Evolutionary conservation across 2,113 vertebrate species (phyloP).

Genomic region (Thalassarche chlororhynchos): DNA sequence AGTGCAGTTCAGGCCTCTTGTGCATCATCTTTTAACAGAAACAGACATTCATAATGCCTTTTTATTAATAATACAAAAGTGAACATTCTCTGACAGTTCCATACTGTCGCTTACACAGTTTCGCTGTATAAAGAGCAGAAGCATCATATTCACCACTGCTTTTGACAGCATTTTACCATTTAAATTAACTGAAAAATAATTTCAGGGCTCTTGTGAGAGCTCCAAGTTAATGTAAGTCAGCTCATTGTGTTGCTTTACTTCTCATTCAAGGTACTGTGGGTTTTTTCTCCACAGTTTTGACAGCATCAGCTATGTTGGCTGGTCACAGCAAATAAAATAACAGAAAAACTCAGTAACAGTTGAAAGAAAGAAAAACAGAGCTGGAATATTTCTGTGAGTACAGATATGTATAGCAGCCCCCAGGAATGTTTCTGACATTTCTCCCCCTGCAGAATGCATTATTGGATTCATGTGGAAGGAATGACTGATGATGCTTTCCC

Average conservation of each 20-base stretch:
- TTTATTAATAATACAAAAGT: not conserved
- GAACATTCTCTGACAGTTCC: not conserved
- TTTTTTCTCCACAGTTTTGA: not conserved
- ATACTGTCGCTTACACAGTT: not conserved
- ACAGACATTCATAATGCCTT: not conserved
- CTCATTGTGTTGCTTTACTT: not conserved
- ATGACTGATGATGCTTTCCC: constrained; percentile 13
- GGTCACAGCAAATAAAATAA: constrained; percentile 11
- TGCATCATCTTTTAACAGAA: not conserved
- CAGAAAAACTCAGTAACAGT: not conserved
- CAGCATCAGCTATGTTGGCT: not conserved
- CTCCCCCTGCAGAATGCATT: not conserved
- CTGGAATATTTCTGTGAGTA: not conserved
- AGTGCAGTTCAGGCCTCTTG: not conserved
- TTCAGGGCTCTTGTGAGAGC: not conserved
- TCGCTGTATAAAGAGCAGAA: not conserved
- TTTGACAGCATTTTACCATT: not conserved
- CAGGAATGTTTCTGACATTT: constrained; percentile 7
- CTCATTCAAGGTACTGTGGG: not conserved
- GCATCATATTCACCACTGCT: not conserved
- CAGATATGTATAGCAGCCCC: not conserved
- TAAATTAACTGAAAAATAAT: not conserved
- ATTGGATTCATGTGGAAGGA: not conserved
- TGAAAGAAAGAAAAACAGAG: not conserved
- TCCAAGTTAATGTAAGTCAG: not conserved